Base-by-base conservation (phyloP, 2,888 invertebrate species). In the Amiota mariae region DNA sequence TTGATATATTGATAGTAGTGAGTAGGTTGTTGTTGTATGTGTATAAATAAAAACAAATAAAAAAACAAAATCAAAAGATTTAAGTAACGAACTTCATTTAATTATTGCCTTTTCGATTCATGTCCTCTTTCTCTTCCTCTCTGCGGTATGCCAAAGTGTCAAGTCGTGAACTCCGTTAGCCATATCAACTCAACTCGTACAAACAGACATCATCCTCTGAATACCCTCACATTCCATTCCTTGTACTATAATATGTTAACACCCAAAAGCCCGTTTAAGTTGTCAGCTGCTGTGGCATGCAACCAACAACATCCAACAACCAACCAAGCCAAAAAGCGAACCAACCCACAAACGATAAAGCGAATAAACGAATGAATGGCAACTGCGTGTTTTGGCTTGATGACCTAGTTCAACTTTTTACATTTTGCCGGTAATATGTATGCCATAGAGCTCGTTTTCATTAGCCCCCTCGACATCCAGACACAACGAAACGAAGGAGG, bases 351-450 rank as follows among this genome's bases (percentile, higher is more conserved):
- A 18, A 20, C 2, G 1, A 18, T 18, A 48, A 66, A 9, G 18
- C 18, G 18, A 59, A 36, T 46, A 66, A 63, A 76, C 77, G 71
- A 75, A 82, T 79, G 51, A 36, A 15, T 64, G 51, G 63, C 66
- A 46, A 9, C 77, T 63, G 77, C 79, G 81, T 68, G 54, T 82
- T 81, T 36, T 82, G 87, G 87, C 88, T 87, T 81, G 87, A 87
- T 89, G 89, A 89, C 88, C 88, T 79, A 88, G 83, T 88, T 89
- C 88, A 87, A 85, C 84, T 84, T 86, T 59, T 87, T 85, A 80
- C 80, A 82, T 87, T 87, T 87, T 84, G 88, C 88, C 88, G 89
- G 88, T 88, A 68, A 68, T 47, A 66, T 85, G 78, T 75, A 78
- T 75, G 76, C 75, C 73, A 78, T 76, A 56, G 71, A 84, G 80